Base-by-base conservation (phyloP, 2,797 vertebrate species). In the Silurus aristotelis region DNA sequence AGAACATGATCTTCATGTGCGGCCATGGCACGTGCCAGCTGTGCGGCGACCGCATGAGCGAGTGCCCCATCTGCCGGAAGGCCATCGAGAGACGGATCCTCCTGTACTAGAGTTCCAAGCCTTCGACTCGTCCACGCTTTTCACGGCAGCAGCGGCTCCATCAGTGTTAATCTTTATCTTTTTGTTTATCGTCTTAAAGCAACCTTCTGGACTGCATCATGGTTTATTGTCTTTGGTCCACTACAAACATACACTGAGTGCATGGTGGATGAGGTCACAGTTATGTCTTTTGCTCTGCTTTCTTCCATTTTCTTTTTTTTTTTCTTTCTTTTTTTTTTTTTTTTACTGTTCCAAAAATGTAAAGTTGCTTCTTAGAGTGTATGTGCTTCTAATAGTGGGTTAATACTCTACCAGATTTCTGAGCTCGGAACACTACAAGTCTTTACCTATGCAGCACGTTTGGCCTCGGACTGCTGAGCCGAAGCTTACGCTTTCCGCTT, bases 1-100 rank as follows among this genome's bases (percentile, higher is more conserved):
- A 99, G 97, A 99, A 99, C 88, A 99, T 99, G 98, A 99, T 99
- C 94, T 99, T 99, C 92, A 98, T 99, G 93, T 99, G 98, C 84
- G 98, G 98, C 89, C 98, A 99, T 0, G 98, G 98, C 85, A 99
- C 98, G 0, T 99, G 98, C 89, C 98, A 99, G 87, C 97, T 99
- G 58, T 99, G 98, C 8, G 98, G 98, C 83, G 98, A 99, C 94
- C 94, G 98, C 81, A 99, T 99, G 98, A 99, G 98, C 87, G 98
- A 99, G 95, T 99, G 98, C 83, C 98, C 98, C 82, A 99, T 99
- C 90, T 99, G 98, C 94, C 97, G 98, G 93, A 99, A 99, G 93
- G 97, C 97, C 87, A 99, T 99, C 80, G 98, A 99, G 87, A 96
- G 98, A 87, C 97, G 98, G 92, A 99, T 99, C 93, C 96, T 99